phyloP scores from a whole-genome alignment of 2,113 vertebrate genomes.

The Prunella fulvescens region DNA sequence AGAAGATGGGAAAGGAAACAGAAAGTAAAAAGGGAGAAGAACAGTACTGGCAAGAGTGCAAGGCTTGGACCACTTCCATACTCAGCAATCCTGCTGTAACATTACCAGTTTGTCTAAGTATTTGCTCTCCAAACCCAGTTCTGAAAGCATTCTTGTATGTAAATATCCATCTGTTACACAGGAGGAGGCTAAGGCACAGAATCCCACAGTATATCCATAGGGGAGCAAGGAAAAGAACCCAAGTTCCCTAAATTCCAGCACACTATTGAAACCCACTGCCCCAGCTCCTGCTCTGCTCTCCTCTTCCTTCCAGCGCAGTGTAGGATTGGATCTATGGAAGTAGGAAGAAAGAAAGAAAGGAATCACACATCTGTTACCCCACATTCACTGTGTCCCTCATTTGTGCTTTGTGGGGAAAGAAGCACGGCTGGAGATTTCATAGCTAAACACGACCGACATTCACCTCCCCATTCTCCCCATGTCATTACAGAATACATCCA shows the following conservation, averaged over 20 bases:
- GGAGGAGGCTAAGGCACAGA: neutral
- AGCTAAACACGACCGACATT: no score
- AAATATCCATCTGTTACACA: neutral
- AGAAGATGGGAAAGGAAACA: neutral
- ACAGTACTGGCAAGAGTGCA: rapidly evolving
- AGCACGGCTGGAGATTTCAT: neutral
- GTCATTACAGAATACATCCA: rapidly evolving
- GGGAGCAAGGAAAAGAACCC: neutral
- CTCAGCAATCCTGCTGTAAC: neutral
- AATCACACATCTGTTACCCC: neutral
- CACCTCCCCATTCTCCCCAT: rapidly evolving
- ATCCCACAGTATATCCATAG: rapidly evolving
- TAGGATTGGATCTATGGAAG: neutral
- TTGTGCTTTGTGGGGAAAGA: neutral
- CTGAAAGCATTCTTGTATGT: neutral
- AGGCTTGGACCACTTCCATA: rapidly evolving
- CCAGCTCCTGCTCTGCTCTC: neutral
- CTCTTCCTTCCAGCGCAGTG: neutral
- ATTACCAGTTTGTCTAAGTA: neutral
- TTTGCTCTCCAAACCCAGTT: neutral
- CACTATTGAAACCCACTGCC: neutral
- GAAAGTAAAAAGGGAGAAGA: neutral
- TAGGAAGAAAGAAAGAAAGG: neutral
- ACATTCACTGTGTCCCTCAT: neutral
- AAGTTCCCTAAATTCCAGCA: neutral